Evolutionary conservation across 2,888 invertebrate genomes (phyloP), one percentile per base, ranked within the genome.

Genomic region (Parnassius mnemosyne): DNA sequence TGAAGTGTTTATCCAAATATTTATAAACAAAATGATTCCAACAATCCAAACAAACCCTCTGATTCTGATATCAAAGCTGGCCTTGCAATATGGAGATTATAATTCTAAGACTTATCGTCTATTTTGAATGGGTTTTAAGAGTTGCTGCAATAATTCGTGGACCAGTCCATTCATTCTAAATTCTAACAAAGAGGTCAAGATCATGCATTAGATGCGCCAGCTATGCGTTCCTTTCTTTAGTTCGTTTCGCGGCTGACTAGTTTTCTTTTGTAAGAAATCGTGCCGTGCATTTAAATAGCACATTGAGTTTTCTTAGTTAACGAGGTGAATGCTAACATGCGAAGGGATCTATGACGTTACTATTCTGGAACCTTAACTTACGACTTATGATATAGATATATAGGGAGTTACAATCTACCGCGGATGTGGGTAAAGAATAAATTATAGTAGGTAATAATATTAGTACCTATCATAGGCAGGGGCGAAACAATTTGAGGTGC

Each of bases 151-250:
- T 16, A 61, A 10, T 47, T 41, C 44, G 34, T 52, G 25, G 2
- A 47, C 20, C 10, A 51, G 16, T 51, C 43, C 7, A n/a, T 53
- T 11, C 20, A 16, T 57, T 47, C 42, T 47, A 56, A 57, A 42
- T 59, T 47, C 51, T n/a, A 20, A 20, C 13, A 63, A 59, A 16
- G 54, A 49, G 55, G 63, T 58, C 56, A 63, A 63, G 63, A 56
- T 56, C 63, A 47, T 53, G 41, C 59, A 60, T 63, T 63, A 63
- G 63, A 63, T 63, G 58, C 63, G 63, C 55, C 54, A n/a, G 43
- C 43, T 11, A 54, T 55, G 63, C 58, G 58, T 63, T 63, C 54
- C 58, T 59, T 55, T 63, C 62, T 59, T 59, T 42, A 51, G 34
- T 25, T 47, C 50, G 54, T 59, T 63, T 55, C 63, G 55, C 55